Conservation (phyloP, 2,113 vertebrate genomes). For the Mobula hypostoma region DNA sequence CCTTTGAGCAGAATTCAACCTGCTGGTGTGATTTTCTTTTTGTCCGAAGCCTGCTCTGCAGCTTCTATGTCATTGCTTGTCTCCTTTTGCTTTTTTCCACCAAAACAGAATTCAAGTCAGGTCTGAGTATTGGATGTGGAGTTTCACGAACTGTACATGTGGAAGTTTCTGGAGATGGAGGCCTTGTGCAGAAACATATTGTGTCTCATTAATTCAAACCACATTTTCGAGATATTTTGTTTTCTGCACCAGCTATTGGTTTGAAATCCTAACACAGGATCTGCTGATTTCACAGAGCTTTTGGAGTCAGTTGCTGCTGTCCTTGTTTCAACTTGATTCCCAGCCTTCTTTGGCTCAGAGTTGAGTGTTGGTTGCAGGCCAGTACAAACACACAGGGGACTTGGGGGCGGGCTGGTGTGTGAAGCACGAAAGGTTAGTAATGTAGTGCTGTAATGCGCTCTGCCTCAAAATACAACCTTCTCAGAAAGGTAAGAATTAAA, state of each 20-base stretch:
- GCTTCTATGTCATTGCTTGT: neutral
- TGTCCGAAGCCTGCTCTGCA: neutral
- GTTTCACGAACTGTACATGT: neutral
- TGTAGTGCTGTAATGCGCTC: neutral
- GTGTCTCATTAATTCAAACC: slow-evolving; percentile 27
- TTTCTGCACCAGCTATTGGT: slow-evolving; percentile 27
- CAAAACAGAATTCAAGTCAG: neutral
- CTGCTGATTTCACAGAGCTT: slow-evolving; percentile 35
- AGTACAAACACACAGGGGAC: slow-evolving; percentile 45
- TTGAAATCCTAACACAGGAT: slow-evolving; percentile 28
- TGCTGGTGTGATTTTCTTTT: neutral
- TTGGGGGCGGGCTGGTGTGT: neutral
- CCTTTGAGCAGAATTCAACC: neutral
- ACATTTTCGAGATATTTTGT: slow-evolving; percentile 32
- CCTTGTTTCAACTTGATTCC: slow-evolving; percentile 38
- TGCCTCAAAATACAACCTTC: too few species aligned
- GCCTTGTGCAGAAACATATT: slow-evolving; percentile 28
- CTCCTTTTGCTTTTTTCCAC: neutral
- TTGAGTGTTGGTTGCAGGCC: slow-evolving; percentile 40
- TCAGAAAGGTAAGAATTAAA: too few species aligned
- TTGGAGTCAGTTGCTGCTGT: slow-evolving; percentile 33
- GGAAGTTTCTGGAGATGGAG: neutral
- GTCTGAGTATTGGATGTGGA: neutral
- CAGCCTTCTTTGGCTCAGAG: slow-evolving; percentile 23
- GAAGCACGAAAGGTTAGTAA: neutral